Evolutionary conservation across 2,888 invertebrate genomes (phyloP).

Genomic region (Drosophila conformis): DNA sequence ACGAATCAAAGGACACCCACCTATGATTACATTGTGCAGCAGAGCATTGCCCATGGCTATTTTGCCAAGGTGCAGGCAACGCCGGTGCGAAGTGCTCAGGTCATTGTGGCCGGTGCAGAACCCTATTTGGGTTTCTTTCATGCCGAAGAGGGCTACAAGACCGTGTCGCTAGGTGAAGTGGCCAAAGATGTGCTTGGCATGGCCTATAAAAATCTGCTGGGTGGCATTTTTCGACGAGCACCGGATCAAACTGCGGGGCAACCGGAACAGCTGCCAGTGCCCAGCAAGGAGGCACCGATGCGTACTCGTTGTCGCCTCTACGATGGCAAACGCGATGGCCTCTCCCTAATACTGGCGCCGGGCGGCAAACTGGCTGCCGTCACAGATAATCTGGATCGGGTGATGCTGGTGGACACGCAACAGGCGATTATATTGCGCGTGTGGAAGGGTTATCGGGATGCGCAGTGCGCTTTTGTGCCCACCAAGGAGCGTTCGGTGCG

Average conservation of each 20-base stretch:
- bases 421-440: slow-evolving; percentile 92
- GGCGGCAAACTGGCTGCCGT: slow-evolving; percentile 90
- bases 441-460: slow-evolving; percentile 98
- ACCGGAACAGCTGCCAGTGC: slow-evolving; percentile 71
- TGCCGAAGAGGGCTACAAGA: slow-evolving; percentile 94
- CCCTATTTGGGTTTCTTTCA: slow-evolving; percentile 96
- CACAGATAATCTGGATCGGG: slow-evolving; percentile 94
- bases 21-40: slow-evolving; percentile 93
- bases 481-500: slow-evolving; percentile 88
- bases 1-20: slow-evolving; percentile 87
- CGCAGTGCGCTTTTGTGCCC: slow-evolving; percentile 97
- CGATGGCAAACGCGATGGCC: slow-evolving; percentile 91
- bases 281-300: slow-evolving; percentile 87
- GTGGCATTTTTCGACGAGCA: slow-evolving; percentile 86
- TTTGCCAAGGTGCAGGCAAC: slow-evolving; percentile 88
- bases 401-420: slow-evolving; percentile 93
- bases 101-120: slow-evolving; percentile 91
- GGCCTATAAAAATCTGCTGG: slow-evolving; percentile 93
- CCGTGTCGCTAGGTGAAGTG: slow-evolving; percentile 94
- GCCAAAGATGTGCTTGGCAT: slow-evolving; percentile 90
- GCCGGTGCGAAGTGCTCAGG: slow-evolving; percentile 91
- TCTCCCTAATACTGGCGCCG: slow-evolving; percentile 91
- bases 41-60: slow-evolving; percentile 81
- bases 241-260: slow-evolving; percentile 50
- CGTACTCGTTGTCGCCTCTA: slow-evolving; percentile 92